These are phyloP conservation scores for Nemoura dubitans DNA, from an alignment of 2,888 invertebrate genomes.

Conservation along the genomic window DNA sequence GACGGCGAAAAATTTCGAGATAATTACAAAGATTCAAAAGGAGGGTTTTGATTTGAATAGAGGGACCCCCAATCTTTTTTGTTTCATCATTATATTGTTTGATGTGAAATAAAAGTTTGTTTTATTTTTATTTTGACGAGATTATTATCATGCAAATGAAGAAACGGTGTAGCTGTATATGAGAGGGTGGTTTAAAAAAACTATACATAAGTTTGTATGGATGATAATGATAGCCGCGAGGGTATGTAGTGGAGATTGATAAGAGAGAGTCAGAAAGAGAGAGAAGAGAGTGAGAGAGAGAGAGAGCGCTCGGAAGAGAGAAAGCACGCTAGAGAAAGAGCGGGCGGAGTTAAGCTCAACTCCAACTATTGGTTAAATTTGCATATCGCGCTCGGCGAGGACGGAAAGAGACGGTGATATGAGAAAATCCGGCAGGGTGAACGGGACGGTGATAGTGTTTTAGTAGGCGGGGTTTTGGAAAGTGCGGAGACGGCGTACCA, in stretches of 20 bases:
- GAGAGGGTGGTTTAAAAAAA: conserved; percentile 33
- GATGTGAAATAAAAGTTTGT: conserved; percentile 22
- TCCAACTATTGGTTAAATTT: conserved; percentile 50
- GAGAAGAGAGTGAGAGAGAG: conserved; percentile 27
- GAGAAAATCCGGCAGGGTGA: conserved; percentile 17
- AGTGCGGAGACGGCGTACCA: conserved; percentile 49
- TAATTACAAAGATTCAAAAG: conserved; percentile 34
- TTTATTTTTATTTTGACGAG: background rate
- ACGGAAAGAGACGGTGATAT: conserved; percentile 45
- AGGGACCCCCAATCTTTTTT: background rate
- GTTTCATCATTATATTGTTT: conserved; percentile 32
- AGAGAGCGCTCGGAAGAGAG: conserved; percentile 27
- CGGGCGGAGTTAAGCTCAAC: conserved; percentile 42
- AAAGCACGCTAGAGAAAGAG: conserved; percentile 37
- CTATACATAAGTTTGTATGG: conserved; percentile 29
- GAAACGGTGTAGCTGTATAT: too few relatives aligned
- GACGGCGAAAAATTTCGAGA: background rate
- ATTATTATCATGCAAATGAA: conserved; percentile 44
- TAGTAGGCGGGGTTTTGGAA: conserved; percentile 44
- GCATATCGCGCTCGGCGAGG: conserved; percentile 44
- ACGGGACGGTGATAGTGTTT: conserved; percentile 43
- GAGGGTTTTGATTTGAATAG: conserved; percentile 13
- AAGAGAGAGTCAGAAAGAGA: conserved; percentile 18
- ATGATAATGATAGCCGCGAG: conserved; percentile 25
- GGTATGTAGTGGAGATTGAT: conserved; percentile 21